phyloP scores from a whole-genome alignment of 2,797 vertebrate species.

The Picus viridis region DNA sequence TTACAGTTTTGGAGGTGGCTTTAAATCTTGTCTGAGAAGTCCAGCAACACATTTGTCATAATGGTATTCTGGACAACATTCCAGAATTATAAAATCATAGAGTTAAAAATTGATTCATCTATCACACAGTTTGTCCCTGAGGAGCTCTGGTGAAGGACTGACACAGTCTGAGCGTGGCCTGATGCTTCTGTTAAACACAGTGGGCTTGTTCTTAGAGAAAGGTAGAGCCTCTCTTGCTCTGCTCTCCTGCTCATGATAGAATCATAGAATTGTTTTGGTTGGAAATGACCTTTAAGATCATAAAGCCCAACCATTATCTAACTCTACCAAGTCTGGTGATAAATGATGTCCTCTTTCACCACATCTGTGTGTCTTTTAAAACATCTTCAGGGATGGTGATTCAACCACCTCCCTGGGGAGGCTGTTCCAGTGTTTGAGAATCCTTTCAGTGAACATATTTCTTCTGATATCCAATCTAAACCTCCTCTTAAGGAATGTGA shows the following conservation, averaged over 20 bases:
- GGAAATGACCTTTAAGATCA: too few relatives aligned
- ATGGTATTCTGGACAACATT: not conserved
- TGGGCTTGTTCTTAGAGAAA: not conserved
- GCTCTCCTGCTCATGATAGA: not conserved
- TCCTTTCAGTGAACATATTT: too few relatives aligned
- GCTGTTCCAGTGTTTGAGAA: too few relatives aligned
- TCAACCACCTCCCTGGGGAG: too few relatives aligned
- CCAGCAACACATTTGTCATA: not conserved
- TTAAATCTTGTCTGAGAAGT: slow-evolving; percentile 11
- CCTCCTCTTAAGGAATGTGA: too few relatives aligned
- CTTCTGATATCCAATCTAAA: too few relatives aligned
- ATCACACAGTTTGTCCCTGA: not conserved
- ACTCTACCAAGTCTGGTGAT: too few relatives aligned
- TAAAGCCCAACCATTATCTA: too few relatives aligned
- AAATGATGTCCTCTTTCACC: too few relatives aligned
- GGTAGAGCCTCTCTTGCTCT: not conserved
- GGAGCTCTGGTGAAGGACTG: not conserved
- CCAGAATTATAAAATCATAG: not conserved
- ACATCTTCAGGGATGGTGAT: too few relatives aligned
- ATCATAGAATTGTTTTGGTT: too few relatives aligned
- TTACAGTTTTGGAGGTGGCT: slow-evolving; percentile 21
- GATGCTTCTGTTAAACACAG: not conserved
- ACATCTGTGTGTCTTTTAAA: too few relatives aligned
- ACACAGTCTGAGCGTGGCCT: not conserved
- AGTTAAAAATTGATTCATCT: not conserved